Conservation (phyloP, 2,113 vertebrate genomes). For the Psittacus erithacus region DNA sequence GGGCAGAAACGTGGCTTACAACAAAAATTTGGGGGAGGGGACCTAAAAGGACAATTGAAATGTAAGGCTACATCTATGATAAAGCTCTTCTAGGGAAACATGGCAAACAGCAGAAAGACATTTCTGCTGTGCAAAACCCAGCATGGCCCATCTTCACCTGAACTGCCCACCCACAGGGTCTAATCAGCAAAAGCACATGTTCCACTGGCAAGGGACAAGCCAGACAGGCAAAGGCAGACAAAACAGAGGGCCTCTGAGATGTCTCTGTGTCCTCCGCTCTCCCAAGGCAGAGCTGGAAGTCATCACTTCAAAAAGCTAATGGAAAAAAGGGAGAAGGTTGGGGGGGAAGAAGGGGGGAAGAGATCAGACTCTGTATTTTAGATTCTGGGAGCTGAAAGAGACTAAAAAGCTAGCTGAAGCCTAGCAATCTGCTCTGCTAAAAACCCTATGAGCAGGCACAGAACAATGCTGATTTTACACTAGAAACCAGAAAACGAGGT, state of each 20-base stretch:
- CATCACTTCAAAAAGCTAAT: neutral
- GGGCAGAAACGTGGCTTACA: neutral
- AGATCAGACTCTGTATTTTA: neutral
- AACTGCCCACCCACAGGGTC: neutral
- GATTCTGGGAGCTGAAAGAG: neutral
- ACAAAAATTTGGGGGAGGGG: neutral
- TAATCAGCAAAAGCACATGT: neutral
- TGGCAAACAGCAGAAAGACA: neutral
- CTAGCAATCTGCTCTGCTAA: neutral
- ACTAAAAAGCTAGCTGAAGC: neutral
- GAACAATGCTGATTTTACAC: conserved; percentile 36
- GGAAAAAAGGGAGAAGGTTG: neutral
- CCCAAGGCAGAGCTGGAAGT: neutral
- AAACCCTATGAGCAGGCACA: neutral
- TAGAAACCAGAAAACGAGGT: neutral
- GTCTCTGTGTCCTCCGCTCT: neutral
- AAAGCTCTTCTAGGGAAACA: neutral
- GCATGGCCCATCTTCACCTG: neutral
- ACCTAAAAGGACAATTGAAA: neutral
- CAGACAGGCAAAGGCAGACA: neutral
- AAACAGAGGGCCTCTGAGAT: neutral
- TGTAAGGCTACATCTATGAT: neutral
- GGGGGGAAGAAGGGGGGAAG: neutral
- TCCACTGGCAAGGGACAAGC: neutral
- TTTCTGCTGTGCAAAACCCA: neutral